phyloP scores from a whole-genome alignment of 2,888 invertebrate genomes.

The Hydrotaea cyrtoneurina region DNA sequence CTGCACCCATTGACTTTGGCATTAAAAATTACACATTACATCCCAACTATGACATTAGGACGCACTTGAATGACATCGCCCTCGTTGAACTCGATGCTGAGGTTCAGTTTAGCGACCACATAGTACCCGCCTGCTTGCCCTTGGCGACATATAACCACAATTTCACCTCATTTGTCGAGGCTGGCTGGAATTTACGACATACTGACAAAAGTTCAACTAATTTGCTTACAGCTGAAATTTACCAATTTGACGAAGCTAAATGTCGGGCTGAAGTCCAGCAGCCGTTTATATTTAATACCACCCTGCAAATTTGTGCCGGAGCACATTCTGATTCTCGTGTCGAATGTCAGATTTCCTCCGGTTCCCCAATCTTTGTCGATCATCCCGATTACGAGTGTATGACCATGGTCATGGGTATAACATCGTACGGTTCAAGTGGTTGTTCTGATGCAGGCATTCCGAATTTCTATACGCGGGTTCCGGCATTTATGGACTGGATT shows the following conservation, averaged over 20 bases:
- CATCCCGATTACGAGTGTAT: slow-evolving; percentile 79
- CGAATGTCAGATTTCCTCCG: slow-evolving; percentile 85
- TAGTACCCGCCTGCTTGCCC: slow-evolving; percentile 82
- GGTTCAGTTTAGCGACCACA: slow-evolving; percentile 78
- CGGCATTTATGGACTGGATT: slow-evolving; percentile 64
- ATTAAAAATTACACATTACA: slow-evolving; percentile 77
- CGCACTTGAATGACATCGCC: slow-evolving; percentile 82
- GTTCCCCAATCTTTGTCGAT: slow-evolving; percentile 83
- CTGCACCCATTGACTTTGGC: slow-evolving; percentile 74
- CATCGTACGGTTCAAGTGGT: slow-evolving; percentile 80
- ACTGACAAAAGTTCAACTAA: slow-evolving; percentile 75
- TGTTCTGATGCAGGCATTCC: slow-evolving; percentile 80
- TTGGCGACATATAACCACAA: slow-evolving; percentile 69
- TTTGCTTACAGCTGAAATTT: slow-evolving; percentile 82
- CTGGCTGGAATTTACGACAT: slow-evolving; percentile 81
- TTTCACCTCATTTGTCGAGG: slow-evolving; percentile 75
- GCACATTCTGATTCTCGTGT: slow-evolving; percentile 79
- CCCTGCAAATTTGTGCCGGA: slow-evolving; percentile 83
- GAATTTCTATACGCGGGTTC: slow-evolving; percentile 84
- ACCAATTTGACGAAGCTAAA: slow-evolving; percentile 75
- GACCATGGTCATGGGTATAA: slow-evolving; percentile 82
- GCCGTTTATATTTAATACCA: slow-evolving; percentile 77
- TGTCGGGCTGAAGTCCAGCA: slow-evolving; percentile 78
- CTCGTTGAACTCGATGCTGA: slow-evolving; percentile 80
- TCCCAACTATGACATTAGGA: slow-evolving; percentile 79